Base-by-base conservation (phyloP, 2,888 invertebrate genomes). In the Drosophila mimica region DNA sequence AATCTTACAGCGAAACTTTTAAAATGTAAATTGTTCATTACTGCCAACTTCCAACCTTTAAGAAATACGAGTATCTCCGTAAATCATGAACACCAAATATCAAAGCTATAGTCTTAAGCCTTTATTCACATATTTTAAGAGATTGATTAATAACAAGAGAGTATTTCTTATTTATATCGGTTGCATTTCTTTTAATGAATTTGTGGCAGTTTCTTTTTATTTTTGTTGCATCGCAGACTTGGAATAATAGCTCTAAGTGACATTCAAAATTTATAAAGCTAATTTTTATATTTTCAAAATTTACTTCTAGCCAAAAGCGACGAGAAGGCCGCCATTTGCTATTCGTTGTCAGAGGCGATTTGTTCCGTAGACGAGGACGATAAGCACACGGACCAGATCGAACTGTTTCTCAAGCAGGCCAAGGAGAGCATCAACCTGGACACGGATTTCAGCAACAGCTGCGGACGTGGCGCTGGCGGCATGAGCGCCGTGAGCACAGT, bases 301-400 rank as follows among this genome's bases (percentile, higher is more conserved):
- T 0, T 46, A 4, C 46, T n/a, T 34, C 38, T 54, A 89, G 91
- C 79, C 9, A 81, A 88, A 33, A 76, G 82, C 28, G 69, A 76
- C n/a, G 78, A 81, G 8, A 93, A 94, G 0, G 94, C 95, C 0
- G 94, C 94, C 0, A 94, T 95, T 54, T 96, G 96, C 0, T 94
- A 95, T n/a, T 95, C 96, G 0, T 92, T 96, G 9, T 96, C 96
- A 0, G 97, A 97, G 92, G 96, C 96, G 0, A 94, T 97, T 17
- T 97, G 97, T 89, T 96, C 95, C 30, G 95, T 97, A 58, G 97
- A 97, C 90, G 96, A 96, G 84, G 96, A 96, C 70, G 95, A 96
- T 89, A 96, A 96, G 82, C 96, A 97, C 84, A 96, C 96, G 0
- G 95, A 95, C 73, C 96, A 96, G 88, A 95, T 97, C 56, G 94